Evolutionary conservation across 1,140 invertebrate genomes (phyloP).

Genomic region (Steinernema feltiae): DNA sequence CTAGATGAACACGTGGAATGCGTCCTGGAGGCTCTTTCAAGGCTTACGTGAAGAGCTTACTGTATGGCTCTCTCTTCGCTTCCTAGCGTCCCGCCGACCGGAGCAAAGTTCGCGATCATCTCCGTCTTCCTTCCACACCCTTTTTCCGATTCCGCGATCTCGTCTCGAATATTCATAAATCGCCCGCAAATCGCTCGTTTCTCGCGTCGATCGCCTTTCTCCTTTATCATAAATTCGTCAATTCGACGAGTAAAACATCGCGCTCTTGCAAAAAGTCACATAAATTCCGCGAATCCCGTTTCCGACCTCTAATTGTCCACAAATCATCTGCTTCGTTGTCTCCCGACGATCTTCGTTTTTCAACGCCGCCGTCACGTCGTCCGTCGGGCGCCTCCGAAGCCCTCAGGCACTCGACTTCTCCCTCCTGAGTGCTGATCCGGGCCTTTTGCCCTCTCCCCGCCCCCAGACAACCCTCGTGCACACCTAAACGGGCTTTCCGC

Average conservation of each 20-base stretch:
- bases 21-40: background rate
- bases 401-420: too few species aligned
- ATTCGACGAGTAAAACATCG: background rate
- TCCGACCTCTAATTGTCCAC: background rate
- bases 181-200: too few species aligned
- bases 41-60: too few species aligned
- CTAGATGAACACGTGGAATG: slow-evolving; percentile 8
- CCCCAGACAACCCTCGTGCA: too few species aligned
- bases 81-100: too few species aligned
- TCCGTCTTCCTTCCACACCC: background rate
- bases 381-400: too few species aligned
- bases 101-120: background rate
- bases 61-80: too few species aligned
- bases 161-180: background rate
- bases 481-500: background rate
- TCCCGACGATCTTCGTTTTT: background rate
- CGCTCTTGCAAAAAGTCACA: background rate
- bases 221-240: background rate
- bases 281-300: background rate
- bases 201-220: background rate
- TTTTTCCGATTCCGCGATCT: background rate
- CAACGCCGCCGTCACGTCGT: background rate
- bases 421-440: background rate
- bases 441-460: background rate
- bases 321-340: background rate